Evolutionary conservation across 2,888 invertebrate genomes (phyloP).

Genomic region (Cheilosia soror): DNA sequence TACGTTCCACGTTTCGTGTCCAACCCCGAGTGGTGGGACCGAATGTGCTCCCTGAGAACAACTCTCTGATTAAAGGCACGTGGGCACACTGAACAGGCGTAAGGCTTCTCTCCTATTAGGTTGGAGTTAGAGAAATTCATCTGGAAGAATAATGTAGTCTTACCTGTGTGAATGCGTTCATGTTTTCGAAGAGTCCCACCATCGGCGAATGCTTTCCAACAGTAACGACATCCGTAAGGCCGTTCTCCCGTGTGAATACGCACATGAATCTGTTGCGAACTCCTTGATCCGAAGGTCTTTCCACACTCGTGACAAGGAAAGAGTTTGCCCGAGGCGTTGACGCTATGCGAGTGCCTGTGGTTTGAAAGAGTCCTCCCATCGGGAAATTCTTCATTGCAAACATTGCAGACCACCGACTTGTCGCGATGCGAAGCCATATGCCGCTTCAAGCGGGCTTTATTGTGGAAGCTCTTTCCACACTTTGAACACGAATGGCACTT

Average conservation of each 20-base stretch:
- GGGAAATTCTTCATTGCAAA: constrained; percentile 89
- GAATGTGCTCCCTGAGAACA: constrained; percentile 92
- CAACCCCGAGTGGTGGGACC: constrained; percentile 93
- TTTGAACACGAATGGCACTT: constrained; percentile 87
- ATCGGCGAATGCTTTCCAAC: constrained; percentile 95
- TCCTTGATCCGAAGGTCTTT: constrained; percentile 93
- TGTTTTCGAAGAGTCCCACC: constrained; percentile 94
- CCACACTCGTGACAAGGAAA: constrained; percentile 94
- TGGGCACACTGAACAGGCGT: constrained; percentile 93
- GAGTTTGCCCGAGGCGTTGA: constrained; percentile 85
- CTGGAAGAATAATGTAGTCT: not conserved
- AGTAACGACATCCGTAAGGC: constrained; percentile 93
- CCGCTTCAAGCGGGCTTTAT: constrained; percentile 87
- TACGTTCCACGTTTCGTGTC: constrained; percentile 89
- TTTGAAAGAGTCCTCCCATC: constrained; percentile 89
- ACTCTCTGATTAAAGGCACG: constrained; percentile 95
- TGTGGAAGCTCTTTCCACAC: constrained; percentile 89
- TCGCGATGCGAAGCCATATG: constrained; percentile 90
- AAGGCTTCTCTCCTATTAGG: constrained; percentile 89
- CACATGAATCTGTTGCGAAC: constrained; percentile 93
- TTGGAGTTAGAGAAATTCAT: not conserved
- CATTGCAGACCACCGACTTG: constrained; percentile 88
- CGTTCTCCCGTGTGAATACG: constrained; percentile 93
- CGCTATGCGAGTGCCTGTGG: constrained; percentile 87
- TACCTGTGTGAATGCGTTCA: constrained; percentile 92